phyloP scores from a whole-genome alignment of 2,888 invertebrate genomes.

The Caenorhabditis sinica region DNA sequence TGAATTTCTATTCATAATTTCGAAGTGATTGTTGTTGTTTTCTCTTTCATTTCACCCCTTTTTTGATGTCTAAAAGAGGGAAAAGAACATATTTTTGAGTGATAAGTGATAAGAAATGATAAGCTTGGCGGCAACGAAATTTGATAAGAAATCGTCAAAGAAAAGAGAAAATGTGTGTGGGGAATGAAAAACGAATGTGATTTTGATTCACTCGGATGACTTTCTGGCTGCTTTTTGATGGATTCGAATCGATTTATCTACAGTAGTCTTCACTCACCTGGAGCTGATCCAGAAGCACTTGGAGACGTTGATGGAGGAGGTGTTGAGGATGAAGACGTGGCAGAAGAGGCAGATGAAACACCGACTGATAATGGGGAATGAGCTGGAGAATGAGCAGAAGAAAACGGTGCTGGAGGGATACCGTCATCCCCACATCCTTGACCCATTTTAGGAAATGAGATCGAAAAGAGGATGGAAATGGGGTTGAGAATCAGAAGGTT shows the following conservation, averaged over 20 bases:
- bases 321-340: conserved; percentile 54
- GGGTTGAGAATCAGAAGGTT: not conserved
- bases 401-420: conserved; percentile 63
- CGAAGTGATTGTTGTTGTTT: conserved; percentile 15
- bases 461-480: conserved; percentile 8
- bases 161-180: conserved; percentile 19
- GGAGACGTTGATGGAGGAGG: conserved; percentile 35
- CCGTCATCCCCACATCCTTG: conserved; percentile 73
- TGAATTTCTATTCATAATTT: not conserved
- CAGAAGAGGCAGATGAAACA: conserved; percentile 41
- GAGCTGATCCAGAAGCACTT: not conserved
- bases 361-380: conserved; percentile 59
- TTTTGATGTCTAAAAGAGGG: conserved; percentile 28
- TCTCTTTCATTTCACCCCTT: conserved; percentile 20
- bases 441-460: conserved; percentile 65
- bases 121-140: conserved; percentile 47
- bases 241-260: not conserved
- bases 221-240: not conserved
- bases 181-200: conserved; percentile 25
- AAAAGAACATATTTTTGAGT: conserved; percentile 50
- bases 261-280: conserved; percentile 35
- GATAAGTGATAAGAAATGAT: conserved; percentile 49
- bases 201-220: not conserved
- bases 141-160: conserved; percentile 38
- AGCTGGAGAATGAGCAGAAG: conserved; percentile 45